Evolutionary conservation across 1,140 invertebrate genomes (phyloP).

Genomic region (Hylyphantes graminicola): DNA sequence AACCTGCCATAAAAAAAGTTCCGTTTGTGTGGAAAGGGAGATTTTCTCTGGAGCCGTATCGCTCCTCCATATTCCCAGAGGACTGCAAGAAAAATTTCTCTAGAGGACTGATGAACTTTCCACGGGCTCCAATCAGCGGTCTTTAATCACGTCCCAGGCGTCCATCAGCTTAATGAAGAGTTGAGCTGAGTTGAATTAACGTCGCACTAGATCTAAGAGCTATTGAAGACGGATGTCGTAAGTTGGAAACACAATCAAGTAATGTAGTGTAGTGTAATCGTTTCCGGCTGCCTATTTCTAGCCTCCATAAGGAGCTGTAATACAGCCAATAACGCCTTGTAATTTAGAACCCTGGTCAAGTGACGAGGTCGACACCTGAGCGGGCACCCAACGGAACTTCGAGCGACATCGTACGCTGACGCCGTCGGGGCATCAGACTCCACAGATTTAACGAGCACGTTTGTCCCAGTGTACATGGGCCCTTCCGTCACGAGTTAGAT

Average conservation of each 20-base stretch:
- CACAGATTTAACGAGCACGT: too few species aligned
- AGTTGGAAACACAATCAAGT: background rate
- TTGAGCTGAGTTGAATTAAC: conserved; percentile 8
- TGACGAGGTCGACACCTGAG: too few species aligned
- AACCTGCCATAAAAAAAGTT: conserved; percentile 12
- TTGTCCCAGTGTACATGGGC: too few species aligned
- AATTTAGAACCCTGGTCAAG: too few species aligned
- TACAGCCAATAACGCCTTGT: too few species aligned
- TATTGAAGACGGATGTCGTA: background rate
- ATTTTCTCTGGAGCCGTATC: conserved; percentile 13
- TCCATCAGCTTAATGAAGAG: conserved; percentile 46
- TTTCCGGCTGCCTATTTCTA: background rate
- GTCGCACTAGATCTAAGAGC: conserved; percentile 4
- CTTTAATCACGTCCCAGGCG: conserved; percentile 27
- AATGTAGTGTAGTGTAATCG: background rate
- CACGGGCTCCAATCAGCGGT: conserved; percentile 14
- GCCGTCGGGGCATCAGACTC: too few species aligned
- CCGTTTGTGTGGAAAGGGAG: conserved; percentile 18
- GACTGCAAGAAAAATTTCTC: background rate
- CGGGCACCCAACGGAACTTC: too few species aligned
- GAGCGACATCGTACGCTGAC: too few species aligned
- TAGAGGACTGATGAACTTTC: conserved; percentile 1
- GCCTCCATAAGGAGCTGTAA: too few species aligned
- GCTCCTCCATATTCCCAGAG: conserved; percentile 2
- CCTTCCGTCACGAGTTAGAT: too few species aligned